Evolutionary conservation across 1,140 invertebrate species (phyloP).

Genomic region (Xylocopa sonorina): DNA sequence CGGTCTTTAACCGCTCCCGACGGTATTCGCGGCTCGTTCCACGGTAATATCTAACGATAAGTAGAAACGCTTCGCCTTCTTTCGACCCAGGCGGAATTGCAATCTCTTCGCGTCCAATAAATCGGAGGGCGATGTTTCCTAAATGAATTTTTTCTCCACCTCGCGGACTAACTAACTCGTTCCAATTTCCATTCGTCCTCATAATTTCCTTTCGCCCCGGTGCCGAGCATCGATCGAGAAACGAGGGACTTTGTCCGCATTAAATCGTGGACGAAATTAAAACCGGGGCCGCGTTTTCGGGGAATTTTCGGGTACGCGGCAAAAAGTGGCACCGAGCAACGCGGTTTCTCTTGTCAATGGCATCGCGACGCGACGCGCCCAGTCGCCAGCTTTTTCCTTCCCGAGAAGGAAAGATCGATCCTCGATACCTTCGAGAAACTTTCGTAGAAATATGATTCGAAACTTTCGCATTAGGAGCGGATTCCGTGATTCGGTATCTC

Average conservation of each 20-base stretch:
- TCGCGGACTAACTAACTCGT: too few relatives aligned
- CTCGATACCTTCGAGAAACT: conserved; percentile 28
- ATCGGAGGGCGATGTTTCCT: background rate
- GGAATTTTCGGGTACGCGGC: too few relatives aligned
- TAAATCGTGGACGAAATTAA: too few relatives aligned
- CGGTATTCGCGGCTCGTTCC: conserved; percentile 32
- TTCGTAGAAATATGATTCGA: too few relatives aligned
- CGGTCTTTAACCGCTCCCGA: conserved; percentile 46
- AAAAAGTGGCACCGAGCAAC: conserved; percentile 54
- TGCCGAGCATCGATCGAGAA: background rate
- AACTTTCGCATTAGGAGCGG: background rate
- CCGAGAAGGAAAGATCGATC: conserved; percentile 37
- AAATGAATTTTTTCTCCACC: conserved; percentile 4
- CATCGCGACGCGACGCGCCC: background rate
- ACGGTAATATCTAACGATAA: conserved; percentile 23
- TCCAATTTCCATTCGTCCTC: background rate
- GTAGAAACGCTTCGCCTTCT: background rate
- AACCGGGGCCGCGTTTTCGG: too few relatives aligned
- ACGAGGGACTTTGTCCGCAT: too few relatives aligned
- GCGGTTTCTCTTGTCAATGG: conserved; percentile 58
- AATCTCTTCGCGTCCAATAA: conserved; percentile 6
- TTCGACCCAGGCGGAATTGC: too few relatives aligned
- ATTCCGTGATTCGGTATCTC: background rate
- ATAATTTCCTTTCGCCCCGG: conserved; percentile 14
- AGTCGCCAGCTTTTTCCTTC: conserved; percentile 26